Evolutionary conservation across 2,797 vertebrate genomes (phyloP).

Genomic region (Lutjanus campechanus): DNA sequence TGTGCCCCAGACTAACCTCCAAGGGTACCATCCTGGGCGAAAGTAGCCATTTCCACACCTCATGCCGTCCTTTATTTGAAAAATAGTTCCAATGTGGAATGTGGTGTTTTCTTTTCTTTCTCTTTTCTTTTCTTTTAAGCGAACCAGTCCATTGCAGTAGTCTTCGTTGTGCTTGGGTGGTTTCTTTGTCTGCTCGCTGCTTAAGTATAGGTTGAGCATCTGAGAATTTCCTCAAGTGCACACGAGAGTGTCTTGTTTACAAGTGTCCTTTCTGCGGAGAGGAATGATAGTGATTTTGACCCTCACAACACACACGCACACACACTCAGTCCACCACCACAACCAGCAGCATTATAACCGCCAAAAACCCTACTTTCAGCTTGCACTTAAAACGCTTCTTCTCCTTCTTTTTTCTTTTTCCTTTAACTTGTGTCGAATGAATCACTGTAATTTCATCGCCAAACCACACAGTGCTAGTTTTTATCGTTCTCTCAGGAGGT

Average conservation of each 20-base stretch:
- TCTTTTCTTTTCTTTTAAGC: background rate
- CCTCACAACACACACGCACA: constrained; percentile 3
- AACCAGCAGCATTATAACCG: constrained; percentile 4
- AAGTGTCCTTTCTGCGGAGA: constrained; percentile 25
- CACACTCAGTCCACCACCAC: background rate
- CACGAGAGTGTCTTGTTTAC: constrained; percentile 28
- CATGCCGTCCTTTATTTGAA: background rate
- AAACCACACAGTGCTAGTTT: constrained; percentile 52
- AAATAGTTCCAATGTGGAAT: constrained; percentile 19
- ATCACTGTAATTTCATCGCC: constrained; percentile 57
- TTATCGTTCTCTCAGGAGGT: constrained; percentile 38
- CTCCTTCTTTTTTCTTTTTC: background rate
- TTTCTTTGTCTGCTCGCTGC: constrained; percentile 21
- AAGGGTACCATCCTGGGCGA: constrained; percentile 29
- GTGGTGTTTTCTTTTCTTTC: constrained; percentile 3
- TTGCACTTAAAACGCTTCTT: constrained; percentile 14
- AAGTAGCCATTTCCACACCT: constrained; percentile 35
- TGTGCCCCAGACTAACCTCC: constrained; percentile 38
- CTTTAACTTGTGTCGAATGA: constrained; percentile 37
- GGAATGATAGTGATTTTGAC: constrained; percentile 52
- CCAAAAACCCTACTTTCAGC: constrained; percentile 29
- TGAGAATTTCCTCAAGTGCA: constrained; percentile 26
- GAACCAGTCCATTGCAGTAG: too few species aligned
- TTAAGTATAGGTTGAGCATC: constrained; percentile 11
- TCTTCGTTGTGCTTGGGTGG: background rate